phyloP scores from a whole-genome alignment of 2,797 vertebrate genomes.

The Perodicticus potto region DNA sequence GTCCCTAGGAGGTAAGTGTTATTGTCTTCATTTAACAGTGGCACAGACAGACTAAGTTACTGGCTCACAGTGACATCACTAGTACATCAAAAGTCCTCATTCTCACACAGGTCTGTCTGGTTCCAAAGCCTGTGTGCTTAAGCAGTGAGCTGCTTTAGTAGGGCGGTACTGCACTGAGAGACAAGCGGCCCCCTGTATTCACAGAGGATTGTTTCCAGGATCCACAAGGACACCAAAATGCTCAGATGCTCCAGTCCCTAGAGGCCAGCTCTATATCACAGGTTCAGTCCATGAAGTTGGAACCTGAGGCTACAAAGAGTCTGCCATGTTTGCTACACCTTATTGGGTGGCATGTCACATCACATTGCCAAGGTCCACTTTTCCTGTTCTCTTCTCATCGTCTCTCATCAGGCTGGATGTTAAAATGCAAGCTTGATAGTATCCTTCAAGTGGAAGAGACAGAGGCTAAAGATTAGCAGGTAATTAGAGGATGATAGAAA shows the following conservation, averaged over 20 bases:
- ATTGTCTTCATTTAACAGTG: neutral
- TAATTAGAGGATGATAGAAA: neutral
- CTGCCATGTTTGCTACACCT: neutral
- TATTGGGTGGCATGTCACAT: neutral
- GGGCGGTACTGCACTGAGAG: neutral
- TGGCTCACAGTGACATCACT: neutral
- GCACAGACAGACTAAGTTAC: neutral
- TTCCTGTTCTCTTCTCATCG: neutral
- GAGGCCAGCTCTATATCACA: neutral
- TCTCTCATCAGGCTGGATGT: neutral
- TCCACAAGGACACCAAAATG: neutral
- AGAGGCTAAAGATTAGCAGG: neutral
- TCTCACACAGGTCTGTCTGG: neutral
- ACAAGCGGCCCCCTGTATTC: neutral
- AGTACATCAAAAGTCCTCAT: neutral
- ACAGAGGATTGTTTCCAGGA: neutral
- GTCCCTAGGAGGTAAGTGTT: neutral
- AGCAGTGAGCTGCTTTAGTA: neutral
- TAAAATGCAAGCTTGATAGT: neutral
- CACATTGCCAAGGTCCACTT: neutral
- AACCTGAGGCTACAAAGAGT: neutral
- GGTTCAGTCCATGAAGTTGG: neutral
- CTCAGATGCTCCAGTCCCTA: neutral
- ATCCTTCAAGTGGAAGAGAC: neutral
- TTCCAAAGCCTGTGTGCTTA: slow-evolving; percentile 32